These are phyloP conservation scores for Artemia sp. DNA, from an alignment of 2,888 invertebrate genomes.

Conservation along the genomic window DNA sequence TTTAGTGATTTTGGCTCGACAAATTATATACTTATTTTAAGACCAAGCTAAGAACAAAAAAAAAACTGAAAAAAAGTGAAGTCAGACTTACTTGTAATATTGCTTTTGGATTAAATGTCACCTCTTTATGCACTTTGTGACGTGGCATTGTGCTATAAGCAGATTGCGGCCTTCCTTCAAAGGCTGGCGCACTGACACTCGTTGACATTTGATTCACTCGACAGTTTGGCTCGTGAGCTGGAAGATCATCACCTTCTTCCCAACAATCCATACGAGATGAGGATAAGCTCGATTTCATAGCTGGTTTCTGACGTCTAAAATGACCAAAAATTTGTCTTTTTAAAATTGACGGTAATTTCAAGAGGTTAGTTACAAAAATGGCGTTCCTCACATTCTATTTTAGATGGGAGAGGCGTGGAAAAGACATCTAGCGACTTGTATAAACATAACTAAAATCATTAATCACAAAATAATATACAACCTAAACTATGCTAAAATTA, in stretches of 20 bases:
- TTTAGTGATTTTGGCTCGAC: no score
- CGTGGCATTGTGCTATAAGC: slow-evolving; percentile 21
- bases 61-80: neutral
- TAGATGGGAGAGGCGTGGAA: no score
- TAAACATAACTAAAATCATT: no score
- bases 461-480: no score
- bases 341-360: no score
- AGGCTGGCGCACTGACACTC: slow-evolving; percentile 11
- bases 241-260: neutral
- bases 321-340: no score
- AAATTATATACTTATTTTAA: no score
- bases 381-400: no score
- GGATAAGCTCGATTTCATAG: neutral
- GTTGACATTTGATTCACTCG: slow-evolving; percentile 10
- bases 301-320: slow-evolving; percentile 8
- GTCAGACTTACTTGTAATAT: slow-evolving; percentile 20
- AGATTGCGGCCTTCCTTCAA: slow-evolving; percentile 17
- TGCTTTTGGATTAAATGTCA: slow-evolving; percentile 22
- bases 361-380: no score
- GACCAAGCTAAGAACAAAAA: no score
- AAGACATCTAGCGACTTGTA: no score
- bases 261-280: slow-evolving; percentile 9
- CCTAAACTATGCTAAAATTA: no score
- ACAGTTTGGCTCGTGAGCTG: neutral
- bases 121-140: slow-evolving; percentile 21